phyloP scores from a whole-genome alignment of 2,797 vertebrate genomes.

The Hypotaenidia okinawae region DNA sequence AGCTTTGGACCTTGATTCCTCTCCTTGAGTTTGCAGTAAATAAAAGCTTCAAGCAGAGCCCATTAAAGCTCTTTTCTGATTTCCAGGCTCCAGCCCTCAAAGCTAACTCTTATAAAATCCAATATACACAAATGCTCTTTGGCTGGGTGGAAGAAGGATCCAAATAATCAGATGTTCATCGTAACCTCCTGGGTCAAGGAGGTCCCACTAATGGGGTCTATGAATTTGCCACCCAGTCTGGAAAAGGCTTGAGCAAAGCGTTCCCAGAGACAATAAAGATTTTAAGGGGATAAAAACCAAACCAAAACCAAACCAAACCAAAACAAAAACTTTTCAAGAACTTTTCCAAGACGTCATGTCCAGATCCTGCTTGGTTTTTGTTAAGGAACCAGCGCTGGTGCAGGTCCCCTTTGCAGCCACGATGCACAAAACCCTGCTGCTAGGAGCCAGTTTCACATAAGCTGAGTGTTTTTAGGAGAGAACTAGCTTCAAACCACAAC shows the following conservation, averaged over 20 bases:
- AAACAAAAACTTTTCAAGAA: not conserved
- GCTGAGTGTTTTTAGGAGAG: not conserved
- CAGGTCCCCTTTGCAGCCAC: not conserved
- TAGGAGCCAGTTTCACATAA: not conserved
- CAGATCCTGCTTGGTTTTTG: not conserved
- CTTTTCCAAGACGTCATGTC: not conserved
- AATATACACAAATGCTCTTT: not conserved
- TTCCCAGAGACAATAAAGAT: not conserved
- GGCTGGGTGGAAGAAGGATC: not conserved
- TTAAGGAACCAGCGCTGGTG: not conserved
- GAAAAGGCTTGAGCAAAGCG: not conserved
- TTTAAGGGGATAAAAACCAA: not conserved
- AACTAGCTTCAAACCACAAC: not conserved
- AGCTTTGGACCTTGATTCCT: not conserved
- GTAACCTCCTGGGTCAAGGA: not conserved
- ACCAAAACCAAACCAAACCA: not conserved
- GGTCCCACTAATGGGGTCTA: not conserved
- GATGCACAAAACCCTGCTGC: rapidly evolving
- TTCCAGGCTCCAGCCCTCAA: not conserved
- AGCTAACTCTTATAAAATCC: not conserved
- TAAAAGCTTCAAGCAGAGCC: conserved; percentile 1
- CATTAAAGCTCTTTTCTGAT: not conserved
- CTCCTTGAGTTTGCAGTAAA: not conserved
- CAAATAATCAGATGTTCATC: not conserved
- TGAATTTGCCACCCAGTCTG: not conserved